Evolutionary conservation across 2,797 vertebrate species (phyloP), one percentile per base, ranked within the genome.

Genomic region (Poeciliopsis gracilis): DNA sequence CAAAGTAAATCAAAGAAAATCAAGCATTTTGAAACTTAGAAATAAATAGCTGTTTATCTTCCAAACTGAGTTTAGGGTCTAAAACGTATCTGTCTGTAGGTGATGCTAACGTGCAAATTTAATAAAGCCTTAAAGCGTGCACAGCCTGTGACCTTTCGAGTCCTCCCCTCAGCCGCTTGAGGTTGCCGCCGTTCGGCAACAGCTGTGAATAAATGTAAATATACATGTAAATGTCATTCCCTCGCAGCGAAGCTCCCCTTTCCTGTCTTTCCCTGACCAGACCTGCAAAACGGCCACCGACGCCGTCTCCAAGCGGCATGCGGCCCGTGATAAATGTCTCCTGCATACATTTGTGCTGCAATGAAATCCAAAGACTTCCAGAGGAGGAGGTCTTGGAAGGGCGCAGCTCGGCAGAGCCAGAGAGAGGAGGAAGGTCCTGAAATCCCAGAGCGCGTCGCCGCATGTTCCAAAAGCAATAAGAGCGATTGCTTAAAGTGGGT

Each of bases 201-300:
- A 92, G 85, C 89, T 92, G 92, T 87, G 93, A 93, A 91, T 91
- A 92, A 91, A 95, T 93, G 93, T 93, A 92, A 94, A 95, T 95
- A 88, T 93, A 90, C 89, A 94, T 94, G 92, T 93, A 92, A 93
- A 95, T 94, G 88, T 91, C 89, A 90, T 89, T 90, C 89, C 85
- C 80, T 89, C 83, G 84, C 73, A 80, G 84, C 86, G 70, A 87
- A 82, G 82, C 80, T 87, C 66, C 53, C 84, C 77, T 86, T 86
- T 78, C 79, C 91, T 87, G 83, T 91, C 23, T 91, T 90, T 90
- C 88, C 87, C 89, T 86, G 88, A 87, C 82, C 82, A 76, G 80
- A 61, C 77, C 82, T 77, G 83, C 86, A 87, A 90, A 92, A 88
- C 89, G 89, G 84, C 90, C 76, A n/a, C 88, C 81, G 71, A 5